Base-by-base conservation (phyloP, 2,797 vertebrate genomes). In the Enteromius unitaeniatus region DNA sequence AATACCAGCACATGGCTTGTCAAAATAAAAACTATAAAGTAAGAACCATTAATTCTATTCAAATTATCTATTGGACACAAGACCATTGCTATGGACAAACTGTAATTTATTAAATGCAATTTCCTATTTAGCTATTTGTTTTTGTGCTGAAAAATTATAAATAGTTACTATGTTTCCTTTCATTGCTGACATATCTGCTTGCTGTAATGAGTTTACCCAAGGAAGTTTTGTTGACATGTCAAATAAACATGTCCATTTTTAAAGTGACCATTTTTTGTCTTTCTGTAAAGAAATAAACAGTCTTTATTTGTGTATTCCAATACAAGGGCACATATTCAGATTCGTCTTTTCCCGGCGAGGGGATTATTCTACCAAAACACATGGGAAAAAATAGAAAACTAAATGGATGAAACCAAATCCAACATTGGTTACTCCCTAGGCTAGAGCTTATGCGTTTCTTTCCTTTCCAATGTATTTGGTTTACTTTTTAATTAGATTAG, bases 241-340 rank as follows among this genome's bases (percentile, higher is more conserved):
- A 90, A 87, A 91, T 90, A 90, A 92, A 87, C 87, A 84, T 88
- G 83, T 88, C 86, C 85, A 82, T 92, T 90, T 93, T 91, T 91
- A 90, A 91, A 89, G 82, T 74, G 87, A 90, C 84, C 92, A 90
- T 93, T 93, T 40, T 68, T 93, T 93, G 90, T 93, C 90, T 92
- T 88, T 72, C 89, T 90, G 82, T 82, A 85, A 92, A 92, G 87
- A 86, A 93, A 91, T 92, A 93, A 93, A 94, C 92, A 90, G 74
- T 89, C 89, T 86, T 87, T 83, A 75, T 86, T 89, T 85, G 86
- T 89, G 85, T 75, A 79, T 76, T 69, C 84, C 84, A 89, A 84
- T 89, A 88, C 28, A 67, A 79, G 84, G 85, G 67, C 84, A 81
- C 83, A 73, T 49, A 80, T 87, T 88, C 69, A 84, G 23, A 65